Conservation (phyloP, 2,797 vertebrate genomes). For the Anguilla pacifica region DNA sequence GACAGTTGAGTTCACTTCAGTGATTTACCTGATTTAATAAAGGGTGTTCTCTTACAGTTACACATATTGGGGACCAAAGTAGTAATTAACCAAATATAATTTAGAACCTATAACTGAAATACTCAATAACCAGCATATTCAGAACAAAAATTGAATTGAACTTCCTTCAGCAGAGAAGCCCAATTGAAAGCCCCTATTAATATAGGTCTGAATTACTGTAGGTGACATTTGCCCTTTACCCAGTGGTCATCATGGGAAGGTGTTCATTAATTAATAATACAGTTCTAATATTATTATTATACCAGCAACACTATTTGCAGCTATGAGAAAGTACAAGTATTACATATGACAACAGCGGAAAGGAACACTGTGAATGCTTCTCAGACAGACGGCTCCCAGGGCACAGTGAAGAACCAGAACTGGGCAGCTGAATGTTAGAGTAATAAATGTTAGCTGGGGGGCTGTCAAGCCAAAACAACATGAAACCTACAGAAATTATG, state of each 20-base stretch:
- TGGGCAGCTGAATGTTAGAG: not conserved
- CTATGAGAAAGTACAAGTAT: not conserved
- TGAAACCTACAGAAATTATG: not conserved
- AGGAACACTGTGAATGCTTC: not conserved
- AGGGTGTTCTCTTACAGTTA: no score
- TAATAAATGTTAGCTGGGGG: not conserved
- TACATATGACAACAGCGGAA: not conserved
- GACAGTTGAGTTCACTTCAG: not conserved
- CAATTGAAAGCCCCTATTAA: not conserved
- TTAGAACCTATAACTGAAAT: no score
- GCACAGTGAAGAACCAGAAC: not conserved
- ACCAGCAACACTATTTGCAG: not conserved
- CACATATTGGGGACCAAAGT: no score
- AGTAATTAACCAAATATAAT: no score
- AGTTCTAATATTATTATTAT: not conserved
- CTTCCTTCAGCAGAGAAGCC: no score
- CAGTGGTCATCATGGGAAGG: not conserved
- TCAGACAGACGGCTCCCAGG: not conserved
- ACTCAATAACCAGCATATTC: no score
- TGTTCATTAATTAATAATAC: not conserved
- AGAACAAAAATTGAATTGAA: no score
- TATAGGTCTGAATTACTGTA: not conserved
- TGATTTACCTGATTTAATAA: no score
- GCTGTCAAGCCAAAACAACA: not conserved
- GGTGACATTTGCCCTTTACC: not conserved